Evolutionary conservation across 92 coral and sea anemone species (phyloP), one percentile per base, ranked within the genome.

Genomic region (Galaxea fascicularis): DNA sequence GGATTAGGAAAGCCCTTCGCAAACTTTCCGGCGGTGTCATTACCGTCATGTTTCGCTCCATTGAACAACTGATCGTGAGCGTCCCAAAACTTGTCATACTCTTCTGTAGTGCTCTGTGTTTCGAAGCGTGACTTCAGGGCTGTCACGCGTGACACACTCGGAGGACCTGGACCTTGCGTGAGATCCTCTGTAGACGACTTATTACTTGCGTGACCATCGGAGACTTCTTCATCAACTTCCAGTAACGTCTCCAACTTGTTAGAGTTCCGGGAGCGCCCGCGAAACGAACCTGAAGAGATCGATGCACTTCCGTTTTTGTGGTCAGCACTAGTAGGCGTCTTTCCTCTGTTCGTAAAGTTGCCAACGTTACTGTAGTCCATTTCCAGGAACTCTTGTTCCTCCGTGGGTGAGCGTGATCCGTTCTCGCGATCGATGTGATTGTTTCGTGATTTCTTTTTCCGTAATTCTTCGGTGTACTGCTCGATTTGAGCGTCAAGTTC

Each of bases 401-500:
- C 81, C 62, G 76, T 53, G 30, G 83, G 44, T n/a, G 69, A 64
- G 51, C 53, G 28, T 14, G 60, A 59, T 20, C 71, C 76, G 64
- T 86, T 85, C 35, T 31, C 52, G 27, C 56, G 77, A 53, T 56
- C 59, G 12, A 44, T 74, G 39, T 27, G 72, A 73, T 20, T 63
- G 41, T 73, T 71, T 67, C 53, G 59, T 35, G 87, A 57, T 65
- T 77, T 87, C 74, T 81, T 92, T 22, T 60, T 76, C 28, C 79
- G 84, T 12, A 94, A 78, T 30, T 92, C 92, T 60, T 81, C 84
- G 4, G 90, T 80, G 25, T 92, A 84, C 35, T 81, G 86, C 64
- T 85, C 93, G 64, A 94, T 91, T 69, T 92, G 98, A 47, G 95
- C 82, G 52, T 94, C 98, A 25, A 94, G 91, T 14, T 89, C 95